Conservation (phyloP, 2,888 invertebrate genomes). For the Anthophora plumipes region DNA sequence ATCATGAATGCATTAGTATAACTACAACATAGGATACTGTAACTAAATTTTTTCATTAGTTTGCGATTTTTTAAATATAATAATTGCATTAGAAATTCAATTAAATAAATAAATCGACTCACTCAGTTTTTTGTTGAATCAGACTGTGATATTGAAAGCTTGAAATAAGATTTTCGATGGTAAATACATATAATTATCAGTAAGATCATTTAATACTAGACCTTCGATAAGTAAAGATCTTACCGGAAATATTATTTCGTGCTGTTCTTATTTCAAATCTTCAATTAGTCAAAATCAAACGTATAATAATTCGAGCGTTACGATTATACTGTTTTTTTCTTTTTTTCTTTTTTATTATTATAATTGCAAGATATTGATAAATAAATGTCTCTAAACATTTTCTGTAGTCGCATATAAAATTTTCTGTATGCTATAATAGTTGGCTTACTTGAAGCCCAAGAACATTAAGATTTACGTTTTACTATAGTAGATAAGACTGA, state of each 20-base stretch:
- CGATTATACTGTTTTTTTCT: constrained; percentile 54
- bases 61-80: constrained; percentile 57
- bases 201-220: constrained; percentile 54
- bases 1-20: constrained; percentile 48
- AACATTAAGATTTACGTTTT: constrained; percentile 55
- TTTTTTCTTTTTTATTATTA: constrained; percentile 60
- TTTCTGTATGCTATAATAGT: constrained; percentile 54
- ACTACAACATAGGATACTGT: constrained; percentile 57
- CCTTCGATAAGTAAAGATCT: constrained; percentile 35
- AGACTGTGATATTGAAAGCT: constrained; percentile 59
- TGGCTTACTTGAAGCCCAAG: constrained; percentile 50
- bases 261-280: constrained; percentile 59
- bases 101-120: constrained; percentile 63
- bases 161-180: constrained; percentile 53
- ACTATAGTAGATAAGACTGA: constrained; percentile 58
- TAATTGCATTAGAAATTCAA: constrained; percentile 52
- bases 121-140: constrained; percentile 49
- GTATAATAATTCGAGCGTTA: constrained; percentile 62
- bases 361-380: constrained; percentile 70
- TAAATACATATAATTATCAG: constrained; percentile 27
- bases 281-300: constrained; percentile 60
- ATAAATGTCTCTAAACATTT: constrained; percentile 71
- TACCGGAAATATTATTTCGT: constrained; percentile 44
- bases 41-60: constrained; percentile 56
- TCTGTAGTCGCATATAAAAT: constrained; percentile 69